Evolutionary conservation across 2,888 invertebrate species (phyloP).

Genomic region (Lamellibrachia columna): DNA sequence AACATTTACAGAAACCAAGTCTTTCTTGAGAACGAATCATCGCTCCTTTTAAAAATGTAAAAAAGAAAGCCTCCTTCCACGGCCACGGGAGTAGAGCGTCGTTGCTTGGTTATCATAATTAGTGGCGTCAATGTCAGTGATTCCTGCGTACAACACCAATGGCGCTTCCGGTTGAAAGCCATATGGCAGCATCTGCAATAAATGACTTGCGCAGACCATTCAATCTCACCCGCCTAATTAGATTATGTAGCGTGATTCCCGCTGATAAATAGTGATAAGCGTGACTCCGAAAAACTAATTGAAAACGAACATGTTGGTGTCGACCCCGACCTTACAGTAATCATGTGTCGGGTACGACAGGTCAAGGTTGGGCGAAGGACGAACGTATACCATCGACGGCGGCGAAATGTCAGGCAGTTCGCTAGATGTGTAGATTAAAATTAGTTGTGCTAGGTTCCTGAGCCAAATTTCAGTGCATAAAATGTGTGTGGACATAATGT

Average conservation of each 20-base stretch:
- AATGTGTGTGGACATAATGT: too few relatives aligned
- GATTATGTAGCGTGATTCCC: not conserved
- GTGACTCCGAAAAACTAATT: not conserved
- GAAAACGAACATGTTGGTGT: not conserved
- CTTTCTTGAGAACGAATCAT: not conserved
- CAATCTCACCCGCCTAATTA: conserved; percentile 5
- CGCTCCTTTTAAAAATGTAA: not conserved
- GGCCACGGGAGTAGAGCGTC: not conserved
- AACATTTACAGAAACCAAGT: not conserved
- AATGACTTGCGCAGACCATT: not conserved
- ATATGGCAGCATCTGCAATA: not conserved
- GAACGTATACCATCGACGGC: too few relatives aligned
- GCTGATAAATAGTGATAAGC: not conserved
- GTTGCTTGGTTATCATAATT: not conserved
- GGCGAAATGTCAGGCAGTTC: too few relatives aligned
- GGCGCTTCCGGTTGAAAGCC: not conserved
- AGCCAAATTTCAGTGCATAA: too few relatives aligned
- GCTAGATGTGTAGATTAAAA: too few relatives aligned
- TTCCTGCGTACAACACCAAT: not conserved
- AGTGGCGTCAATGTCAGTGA: not conserved
- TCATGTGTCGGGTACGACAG: too few relatives aligned
- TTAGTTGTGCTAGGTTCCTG: too few relatives aligned
- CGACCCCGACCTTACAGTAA: not conserved
- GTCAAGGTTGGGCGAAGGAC: too few relatives aligned
- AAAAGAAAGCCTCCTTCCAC: not conserved